Evolutionary conservation across 2,113 vertebrate species (phyloP), one percentile per base, ranked within the genome.

Genomic region (Oceanodroma tethys): DNA sequence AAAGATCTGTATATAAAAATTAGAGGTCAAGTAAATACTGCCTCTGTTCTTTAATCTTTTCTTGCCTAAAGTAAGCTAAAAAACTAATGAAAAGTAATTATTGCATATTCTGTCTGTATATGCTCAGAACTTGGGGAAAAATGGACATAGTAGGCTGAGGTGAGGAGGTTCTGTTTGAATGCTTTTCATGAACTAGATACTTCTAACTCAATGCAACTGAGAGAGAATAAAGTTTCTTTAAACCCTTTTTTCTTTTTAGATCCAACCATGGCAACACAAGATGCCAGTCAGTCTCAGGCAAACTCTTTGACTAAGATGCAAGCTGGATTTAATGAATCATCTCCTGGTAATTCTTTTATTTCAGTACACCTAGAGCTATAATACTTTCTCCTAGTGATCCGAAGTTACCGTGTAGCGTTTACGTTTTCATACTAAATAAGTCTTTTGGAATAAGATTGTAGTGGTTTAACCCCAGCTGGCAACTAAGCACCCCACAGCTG

Each of bases 341-440:
- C 62, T 47, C 5, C 45, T 90, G 96, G 97, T 98, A 97, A 96
- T 13, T 48, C 3, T 71, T 95, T 68, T 80, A 66, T 73, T 94
- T 72, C 6, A 19, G 16, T 66, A 38, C 4, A 34, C 7, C 16
- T 71, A 36, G 65, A 82, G 21, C 12, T 75, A 1, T 20, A 50
- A 11, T 48, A n/a, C 7, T 27, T 59, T 81, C 88, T 47, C 13
- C 4, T 59, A 1, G 7, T 80, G 32, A 22, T 86, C 25, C 0
- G 55, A 3, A 4, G 16, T 55, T 65, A 20, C 56, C 5, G 2
- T 50, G 4, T 3, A 40, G 43, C 36, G 9, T 43, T 68, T 60
- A n/a, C 2, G 9, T 34, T 95, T 88, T 80, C 30, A 25, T 59
- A 12, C 18, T 50, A 7, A 53, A 21, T 74, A 66, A 74, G 16